Evolutionary conservation across 1,140 invertebrate genomes (phyloP).

Genomic region (Stegodyphus mimosarum): DNA sequence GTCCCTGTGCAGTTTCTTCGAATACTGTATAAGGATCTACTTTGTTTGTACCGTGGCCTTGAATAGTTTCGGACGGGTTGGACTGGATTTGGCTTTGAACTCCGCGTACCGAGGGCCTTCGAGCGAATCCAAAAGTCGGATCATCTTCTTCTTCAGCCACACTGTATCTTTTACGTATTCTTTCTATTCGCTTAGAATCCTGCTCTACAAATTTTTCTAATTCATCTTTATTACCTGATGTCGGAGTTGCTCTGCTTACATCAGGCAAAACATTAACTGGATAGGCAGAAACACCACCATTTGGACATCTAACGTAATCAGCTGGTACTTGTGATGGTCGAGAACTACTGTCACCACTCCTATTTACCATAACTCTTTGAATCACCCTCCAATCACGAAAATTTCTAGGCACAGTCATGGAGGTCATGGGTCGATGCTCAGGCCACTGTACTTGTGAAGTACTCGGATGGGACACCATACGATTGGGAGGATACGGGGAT

Average conservation of each 20-base stretch:
- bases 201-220: slow-evolving; percentile 85
- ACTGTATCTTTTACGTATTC: slow-evolving; percentile 80
- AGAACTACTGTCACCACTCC: neutral
- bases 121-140: slow-evolving; percentile 88
- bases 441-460: neutral
- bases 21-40: slow-evolving; percentile 2
- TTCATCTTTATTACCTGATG: slow-evolving; percentile 72
- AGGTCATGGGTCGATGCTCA: slow-evolving; percentile 11
- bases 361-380: slow-evolving; percentile 34
- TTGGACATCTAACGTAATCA: slow-evolving; percentile 30
- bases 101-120: slow-evolving; percentile 84
- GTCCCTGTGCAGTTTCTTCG: slow-evolving; percentile 19
- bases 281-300: neutral
- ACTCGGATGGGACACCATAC: slow-evolving; percentile 12
- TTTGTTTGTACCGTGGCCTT: neutral
- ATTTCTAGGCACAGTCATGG: slow-evolving; percentile 51
- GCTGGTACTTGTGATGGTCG: slow-evolving; percentile 15
- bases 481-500: slow-evolving; percentile 12
- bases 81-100: slow-evolving; percentile 68
- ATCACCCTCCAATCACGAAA: slow-evolving; percentile 55
- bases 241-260: slow-evolving; percentile 11
- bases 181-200: slow-evolving; percentile 81
- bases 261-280: neutral
- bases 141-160: slow-evolving; percentile 73
- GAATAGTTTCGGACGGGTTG: slow-evolving; percentile 40